Evolutionary conservation across 2,888 invertebrate species (phyloP), one percentile per base, ranked within the genome.

Genomic region (Spodoptera exigua): DNA sequence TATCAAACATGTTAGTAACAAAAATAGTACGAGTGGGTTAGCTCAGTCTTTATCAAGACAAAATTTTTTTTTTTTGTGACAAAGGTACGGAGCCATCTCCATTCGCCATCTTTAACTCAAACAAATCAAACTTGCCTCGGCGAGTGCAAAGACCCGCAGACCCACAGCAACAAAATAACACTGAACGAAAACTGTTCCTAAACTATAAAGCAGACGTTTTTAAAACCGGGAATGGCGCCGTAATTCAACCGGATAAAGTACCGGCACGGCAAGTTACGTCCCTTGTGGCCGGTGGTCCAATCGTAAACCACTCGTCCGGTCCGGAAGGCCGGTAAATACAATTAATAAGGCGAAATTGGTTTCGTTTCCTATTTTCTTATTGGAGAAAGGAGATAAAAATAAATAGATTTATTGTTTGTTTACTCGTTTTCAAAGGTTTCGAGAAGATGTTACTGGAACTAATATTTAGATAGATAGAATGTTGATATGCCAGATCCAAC

Each of bases 221-320:
- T 37, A 27, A 52, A 62, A 60, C 18, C 11, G 3, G 37, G 51
- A 58, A 48, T 16, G 40, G 11, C 21, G 27, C 41, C 41, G 49
- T 75, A 69, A 71, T 37, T 71, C 39, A 60, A 16, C 51, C 44
- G 39, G 34, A 7, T 35, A 27, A 17, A 58, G 64, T 45, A 61
- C 37, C 68, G 39, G 53, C 41, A 16, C 55, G 55, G 51, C 72
- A 71, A 67, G 54, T 72, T 55, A 66, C 51, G 32, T 70, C 74
- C 61, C 75, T 35, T 5, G 63, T 55, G 64, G 41, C 48, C 27
- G 39, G 43, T 45, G 69, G 54, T 54, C 60, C 49, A 52, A 49
- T 64, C 68, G 62, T 77, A 74, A 76, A 77, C 43, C 52, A 76
- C 21, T 56, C 61, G 37, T 41, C 35, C 55, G 41, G 52, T 13